phyloP scores from a whole-genome alignment of 2,888 invertebrate genomes.

The Crematogaster levior region DNA sequence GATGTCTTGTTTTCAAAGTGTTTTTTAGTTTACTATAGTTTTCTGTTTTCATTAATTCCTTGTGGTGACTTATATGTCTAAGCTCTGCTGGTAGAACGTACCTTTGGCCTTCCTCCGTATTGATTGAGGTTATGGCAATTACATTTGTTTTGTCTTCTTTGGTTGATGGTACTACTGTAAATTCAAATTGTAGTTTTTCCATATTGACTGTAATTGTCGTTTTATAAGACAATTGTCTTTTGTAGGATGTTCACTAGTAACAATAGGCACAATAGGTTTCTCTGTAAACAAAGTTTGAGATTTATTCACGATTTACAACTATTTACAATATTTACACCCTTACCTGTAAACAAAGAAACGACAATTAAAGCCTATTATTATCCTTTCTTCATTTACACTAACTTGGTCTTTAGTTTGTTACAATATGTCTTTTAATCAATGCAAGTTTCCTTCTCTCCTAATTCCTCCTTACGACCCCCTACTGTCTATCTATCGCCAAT shows the following conservation, averaged over 20 bases:
- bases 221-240: background rate
- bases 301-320: background rate
- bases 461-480: no score
- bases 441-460: no score
- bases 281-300: background rate
- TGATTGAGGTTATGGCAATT: conserved; percentile 64
- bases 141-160: conserved; percentile 58
- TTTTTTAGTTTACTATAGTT: conserved; percentile 52
- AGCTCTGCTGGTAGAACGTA: conserved; percentile 57
- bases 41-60: conserved; percentile 56
- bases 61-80: conserved; percentile 30
- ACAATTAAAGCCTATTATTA: no score
- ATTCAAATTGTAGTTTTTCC: conserved; percentile 55
- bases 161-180: conserved; percentile 35
- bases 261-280: background rate
- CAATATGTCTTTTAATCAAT: no score
- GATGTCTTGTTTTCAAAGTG: conserved; percentile 50
- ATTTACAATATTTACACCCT: background rate
- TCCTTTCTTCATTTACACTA: no score
- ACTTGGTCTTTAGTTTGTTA: no score
- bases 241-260: background rate
- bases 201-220: background rate
- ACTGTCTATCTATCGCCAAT: no score
- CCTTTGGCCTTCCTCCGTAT: conserved; percentile 54
- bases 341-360: no score